Conservation (phyloP, 2,888 invertebrate species). For the Cheilosia impressa region DNA sequence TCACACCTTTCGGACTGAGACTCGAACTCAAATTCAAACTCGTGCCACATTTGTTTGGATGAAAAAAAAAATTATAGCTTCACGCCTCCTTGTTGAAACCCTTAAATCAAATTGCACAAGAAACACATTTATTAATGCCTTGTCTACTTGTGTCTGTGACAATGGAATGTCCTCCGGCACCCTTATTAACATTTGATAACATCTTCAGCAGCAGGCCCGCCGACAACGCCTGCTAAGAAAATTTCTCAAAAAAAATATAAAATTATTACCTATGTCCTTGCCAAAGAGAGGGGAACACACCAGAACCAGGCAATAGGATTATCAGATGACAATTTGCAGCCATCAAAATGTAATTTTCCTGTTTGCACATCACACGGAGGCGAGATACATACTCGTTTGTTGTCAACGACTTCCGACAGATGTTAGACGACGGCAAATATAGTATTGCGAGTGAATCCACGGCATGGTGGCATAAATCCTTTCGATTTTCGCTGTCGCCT, state of each 20-base stretch:
- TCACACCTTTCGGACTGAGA: constrained; percentile 59
- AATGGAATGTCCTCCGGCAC: constrained; percentile 71
- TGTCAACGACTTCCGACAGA: constrained; percentile 78
- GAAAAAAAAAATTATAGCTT: constrained; percentile 61
- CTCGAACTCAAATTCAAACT: constrained; percentile 44
- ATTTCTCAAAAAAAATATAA: constrained; percentile 28
- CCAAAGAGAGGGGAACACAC: constrained; percentile 16
- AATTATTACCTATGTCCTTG: constrained; percentile 38
- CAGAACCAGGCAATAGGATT: constrained; percentile 65
- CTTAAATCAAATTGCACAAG: constrained; percentile 71
- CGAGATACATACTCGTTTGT: constrained; percentile 69
- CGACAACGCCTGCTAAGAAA: constrained; percentile 67
- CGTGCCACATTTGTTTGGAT: constrained; percentile 60
- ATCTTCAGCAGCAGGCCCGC: constrained; percentile 68
- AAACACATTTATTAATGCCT: constrained; percentile 68
- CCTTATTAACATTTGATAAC: constrained; percentile 75
- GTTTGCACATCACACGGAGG: constrained; percentile 71
- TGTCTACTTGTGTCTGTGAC: constrained; percentile 73
- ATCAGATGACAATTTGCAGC: constrained; percentile 78
- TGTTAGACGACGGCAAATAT: constrained; percentile 73
- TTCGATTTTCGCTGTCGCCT: constrained; percentile 31
- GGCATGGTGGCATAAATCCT: constrained; percentile 64
- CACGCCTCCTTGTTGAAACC: constrained; percentile 69
- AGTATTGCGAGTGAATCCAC: constrained; percentile 38
- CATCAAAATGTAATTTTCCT: constrained; percentile 78